These are phyloP conservation scores for Parauchenoglanis ngamensis DNA, from an alignment of 2,797 vertebrate species.

Conservation along the genomic window DNA sequence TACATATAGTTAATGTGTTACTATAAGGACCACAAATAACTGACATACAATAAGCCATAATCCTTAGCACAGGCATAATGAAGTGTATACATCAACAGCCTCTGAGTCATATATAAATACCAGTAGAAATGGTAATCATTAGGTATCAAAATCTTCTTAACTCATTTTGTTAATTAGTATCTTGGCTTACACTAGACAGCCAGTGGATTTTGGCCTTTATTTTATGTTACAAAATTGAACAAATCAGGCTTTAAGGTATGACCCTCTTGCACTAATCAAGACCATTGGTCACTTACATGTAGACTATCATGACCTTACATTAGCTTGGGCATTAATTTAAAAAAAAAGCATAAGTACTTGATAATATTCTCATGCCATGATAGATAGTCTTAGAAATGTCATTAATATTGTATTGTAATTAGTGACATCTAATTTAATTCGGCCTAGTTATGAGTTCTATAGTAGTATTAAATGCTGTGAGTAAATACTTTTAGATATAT, in stretches of 20 bases:
- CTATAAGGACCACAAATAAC: not conserved
- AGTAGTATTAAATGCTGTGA: not conserved
- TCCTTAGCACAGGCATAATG: not conserved
- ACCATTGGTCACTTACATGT: not conserved
- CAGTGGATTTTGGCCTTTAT: not conserved
- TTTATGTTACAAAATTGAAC: not conserved
- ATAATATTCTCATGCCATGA: not conserved
- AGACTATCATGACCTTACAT: not conserved
- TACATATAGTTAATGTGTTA: not conserved
- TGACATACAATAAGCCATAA: constrained; percentile 1
- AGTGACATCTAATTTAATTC: not conserved
- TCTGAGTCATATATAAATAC: not conserved
- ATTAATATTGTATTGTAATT: not conserved
- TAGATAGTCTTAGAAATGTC: not conserved
- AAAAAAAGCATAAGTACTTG: not conserved
- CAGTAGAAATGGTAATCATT: too few species aligned
- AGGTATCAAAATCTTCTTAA: not conserved
- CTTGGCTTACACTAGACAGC: not conserved
- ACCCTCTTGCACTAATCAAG: too few species aligned
- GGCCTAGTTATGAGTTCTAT: not conserved
- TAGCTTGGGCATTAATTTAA: not conserved
- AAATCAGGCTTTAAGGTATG: not conserved
- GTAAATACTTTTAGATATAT: not conserved
- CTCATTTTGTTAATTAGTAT: not conserved
- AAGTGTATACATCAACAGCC: not conserved